Conservation (phyloP, 2,888 invertebrate species). For the Tachina fera region DNA sequence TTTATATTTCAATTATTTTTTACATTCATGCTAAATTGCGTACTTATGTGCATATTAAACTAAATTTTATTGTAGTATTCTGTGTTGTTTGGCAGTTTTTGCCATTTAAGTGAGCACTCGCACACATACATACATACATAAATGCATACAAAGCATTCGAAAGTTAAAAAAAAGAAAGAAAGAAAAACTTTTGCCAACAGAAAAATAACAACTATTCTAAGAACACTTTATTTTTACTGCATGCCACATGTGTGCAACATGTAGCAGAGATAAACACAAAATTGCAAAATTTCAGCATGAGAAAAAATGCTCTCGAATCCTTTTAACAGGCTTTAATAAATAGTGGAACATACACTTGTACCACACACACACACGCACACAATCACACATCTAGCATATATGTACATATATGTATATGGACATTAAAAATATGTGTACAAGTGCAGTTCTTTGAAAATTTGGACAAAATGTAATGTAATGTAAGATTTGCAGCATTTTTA, state of each 20-base stretch:
- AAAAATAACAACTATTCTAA: conserved; percentile 40
- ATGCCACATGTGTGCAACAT: conserved; percentile 69
- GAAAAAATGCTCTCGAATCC: conserved; percentile 7
- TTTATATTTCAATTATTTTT: conserved; percentile 65
- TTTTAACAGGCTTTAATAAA: conserved; percentile 14
- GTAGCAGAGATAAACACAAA: conserved; percentile 69
- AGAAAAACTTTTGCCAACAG: conserved; percentile 26
- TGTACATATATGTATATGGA: conserved; percentile 34
- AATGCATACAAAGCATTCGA: conserved; percentile 20
- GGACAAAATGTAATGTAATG: not conserved
- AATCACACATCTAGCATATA: conserved; percentile 14
- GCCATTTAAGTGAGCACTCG: conserved; percentile 22
- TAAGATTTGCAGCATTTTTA: not conserved
- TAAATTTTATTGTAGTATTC: conserved; percentile 66
- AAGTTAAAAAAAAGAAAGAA: conserved; percentile 14
- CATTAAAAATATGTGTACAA: conserved; percentile 28
- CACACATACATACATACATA: not conserved
- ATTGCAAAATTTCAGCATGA: conserved; percentile 53
- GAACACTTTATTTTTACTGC: conserved; percentile 66
- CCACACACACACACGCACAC: not conserved
- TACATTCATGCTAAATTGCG: conserved; percentile 68
- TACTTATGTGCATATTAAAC: conserved; percentile 70
- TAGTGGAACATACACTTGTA: not conserved
- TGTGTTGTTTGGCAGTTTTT: conserved; percentile 30
- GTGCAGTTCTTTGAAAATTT: not conserved